These are phyloP conservation scores for Paracyprichromis sp. DNA, from an alignment of 2,113 vertebrate species.

Conservation along the genomic window DNA sequence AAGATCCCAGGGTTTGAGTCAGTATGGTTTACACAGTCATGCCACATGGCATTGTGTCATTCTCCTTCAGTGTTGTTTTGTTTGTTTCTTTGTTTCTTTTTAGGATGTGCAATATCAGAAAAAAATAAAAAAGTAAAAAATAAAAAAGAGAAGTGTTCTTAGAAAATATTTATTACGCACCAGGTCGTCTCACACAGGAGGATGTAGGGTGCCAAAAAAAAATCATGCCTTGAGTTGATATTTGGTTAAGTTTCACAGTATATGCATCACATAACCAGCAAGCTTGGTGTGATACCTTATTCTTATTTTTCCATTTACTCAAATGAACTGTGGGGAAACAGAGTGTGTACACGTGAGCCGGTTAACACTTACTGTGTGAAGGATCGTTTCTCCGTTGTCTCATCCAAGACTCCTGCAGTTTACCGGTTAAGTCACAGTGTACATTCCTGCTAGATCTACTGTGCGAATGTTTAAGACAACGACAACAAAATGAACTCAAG, in stretches of 20 bases:
- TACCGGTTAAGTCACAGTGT: neutral
- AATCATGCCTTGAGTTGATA: constrained; percentile 24
- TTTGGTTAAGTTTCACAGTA: constrained; percentile 13
- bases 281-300: constrained; percentile 11
- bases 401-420: neutral
- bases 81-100: neutral
- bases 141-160: constrained; percentile 23
- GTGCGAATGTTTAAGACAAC: neutral
- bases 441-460: neutral
- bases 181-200: constrained; percentile 8
- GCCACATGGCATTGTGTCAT: constrained; percentile 34
- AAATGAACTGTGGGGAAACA: neutral
- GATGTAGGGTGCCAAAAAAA: constrained; percentile 49
- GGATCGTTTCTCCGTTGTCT: neutral
- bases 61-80: constrained; percentile 31
- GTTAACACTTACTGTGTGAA: neutral
- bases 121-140: neutral
- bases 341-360: neutral
- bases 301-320: neutral
- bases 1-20: constrained; percentile 51
- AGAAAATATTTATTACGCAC: constrained; percentile 17
- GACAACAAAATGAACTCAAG: neutral
- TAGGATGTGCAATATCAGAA: constrained; percentile 65
- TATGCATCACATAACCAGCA: constrained; percentile 49
- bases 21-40: constrained; percentile 58